Base-by-base conservation (phyloP, 2,797 vertebrate genomes). In the Florisuga fusca region DNA sequence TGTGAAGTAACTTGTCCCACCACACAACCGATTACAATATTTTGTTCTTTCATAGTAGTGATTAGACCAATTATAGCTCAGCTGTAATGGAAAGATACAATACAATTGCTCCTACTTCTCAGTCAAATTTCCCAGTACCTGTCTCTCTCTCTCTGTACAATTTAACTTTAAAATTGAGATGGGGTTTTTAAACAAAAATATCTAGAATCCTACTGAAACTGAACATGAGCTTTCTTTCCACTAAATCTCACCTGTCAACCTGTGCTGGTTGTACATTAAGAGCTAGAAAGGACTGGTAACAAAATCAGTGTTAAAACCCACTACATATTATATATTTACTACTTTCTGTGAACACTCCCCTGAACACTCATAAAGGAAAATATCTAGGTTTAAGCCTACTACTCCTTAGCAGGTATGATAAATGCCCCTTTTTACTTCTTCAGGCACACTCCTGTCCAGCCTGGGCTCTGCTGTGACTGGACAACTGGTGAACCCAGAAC, bases 31-130 rank as follows among this genome's bases (percentile, higher is more conserved):
- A 88, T 86, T 86, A 80, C 83, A 84, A 33, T 90, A 88, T 92
- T 92, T 96, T 89, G 73, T 92, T 90, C 94, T 91, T 67, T 86
- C 69, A 91, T 95, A 91, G 91, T 91, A 93, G 85, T 0, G 3
- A 94, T 88, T 55, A 94, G 67, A 76, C 77, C 85, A 94, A 88
- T 94, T 93, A 95, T 92, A 95, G 77, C 87, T 95, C 59, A 1
- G 84, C 87, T 93, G 71, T 84, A 95, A 93, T 59, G 36, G 94
- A 93, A 97, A 94, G 95, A 86, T 82, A 89, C 92, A 92, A 96
- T 79, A 95, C 93, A 94, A 90, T 93, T 71, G 90, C 87, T 95
- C 82, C 87, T 94, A 66, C 94, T 93, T 94, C 71, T 94, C 94
- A 91, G 85, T 94, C 95, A 94, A 38, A 94, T 94, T 94, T 94